phyloP scores from a whole-genome alignment of 1,140 invertebrate genomes.

The Druon quercuslanigerum region DNA sequence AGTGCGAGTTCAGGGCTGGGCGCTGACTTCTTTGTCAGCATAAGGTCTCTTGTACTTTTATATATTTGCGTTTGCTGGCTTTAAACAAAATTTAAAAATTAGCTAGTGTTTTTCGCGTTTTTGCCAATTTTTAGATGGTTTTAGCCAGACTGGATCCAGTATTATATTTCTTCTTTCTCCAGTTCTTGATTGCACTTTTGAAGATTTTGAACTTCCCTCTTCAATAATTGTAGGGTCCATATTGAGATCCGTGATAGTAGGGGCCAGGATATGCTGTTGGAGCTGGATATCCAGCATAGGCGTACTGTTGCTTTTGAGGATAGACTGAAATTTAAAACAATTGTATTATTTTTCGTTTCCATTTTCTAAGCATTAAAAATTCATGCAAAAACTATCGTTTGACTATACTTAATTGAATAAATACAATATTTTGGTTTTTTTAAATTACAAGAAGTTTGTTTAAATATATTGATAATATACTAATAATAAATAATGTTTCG shows the following conservation, averaged over 20 bases:
- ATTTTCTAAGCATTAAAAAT: no score
- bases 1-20: background rate
- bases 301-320: constrained; percentile 94
- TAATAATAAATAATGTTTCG: no score
- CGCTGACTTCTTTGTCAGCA: background rate
- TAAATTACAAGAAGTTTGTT: no score
- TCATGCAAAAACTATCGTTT: no score
- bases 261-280: constrained; percentile 89
- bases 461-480: no score
- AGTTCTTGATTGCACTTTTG: constrained; percentile 41
- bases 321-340: constrained; percentile 82
- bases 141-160: constrained; percentile 42
- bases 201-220: constrained; percentile 3
- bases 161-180: constrained; percentile 33
- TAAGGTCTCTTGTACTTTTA: background rate
- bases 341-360: constrained; percentile 6
- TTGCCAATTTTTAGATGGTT: constrained; percentile 40
- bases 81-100: background rate
- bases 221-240: constrained; percentile 94
- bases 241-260: constrained; percentile 93
- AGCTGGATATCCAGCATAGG: constrained; percentile 90
- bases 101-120: background rate
- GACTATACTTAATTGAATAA: background rate
- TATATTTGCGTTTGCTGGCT: background rate
- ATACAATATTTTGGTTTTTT: background rate